Evolutionary conservation across 92 coral and sea anemone species (phyloP).

Genomic region (Umimayanthus chanpuru): DNA sequence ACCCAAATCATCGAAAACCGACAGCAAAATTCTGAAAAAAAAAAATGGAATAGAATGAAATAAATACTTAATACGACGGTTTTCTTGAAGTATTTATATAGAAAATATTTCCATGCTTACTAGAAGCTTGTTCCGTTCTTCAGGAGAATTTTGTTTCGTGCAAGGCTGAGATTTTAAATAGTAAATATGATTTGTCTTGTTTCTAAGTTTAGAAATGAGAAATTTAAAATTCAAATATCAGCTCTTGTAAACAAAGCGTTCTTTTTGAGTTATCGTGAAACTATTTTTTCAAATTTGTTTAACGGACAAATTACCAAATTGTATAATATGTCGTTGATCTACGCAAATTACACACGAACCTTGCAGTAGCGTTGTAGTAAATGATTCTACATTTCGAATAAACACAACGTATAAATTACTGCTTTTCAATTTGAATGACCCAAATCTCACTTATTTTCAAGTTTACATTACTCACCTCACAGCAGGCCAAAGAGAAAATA

Average conservation of each 20-base stretch:
- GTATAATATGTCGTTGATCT: slow-evolving; percentile 2
- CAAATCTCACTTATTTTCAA: not conserved
- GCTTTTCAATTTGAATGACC: not conserved
- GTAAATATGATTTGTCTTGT: not conserved
- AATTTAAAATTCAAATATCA: slow-evolving; percentile 2
- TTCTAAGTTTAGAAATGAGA: slow-evolving; percentile 4
- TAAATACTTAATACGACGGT: slow-evolving; percentile 30
- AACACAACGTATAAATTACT: not conserved
- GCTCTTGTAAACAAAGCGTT: not conserved
- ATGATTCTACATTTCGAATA: not conserved
- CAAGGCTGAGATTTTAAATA: not conserved
- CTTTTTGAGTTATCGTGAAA: not conserved
- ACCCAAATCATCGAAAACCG: not conserved
- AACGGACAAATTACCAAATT: not conserved
- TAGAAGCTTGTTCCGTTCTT: not conserved
- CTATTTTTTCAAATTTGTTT: not conserved
- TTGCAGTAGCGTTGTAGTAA: not conserved
- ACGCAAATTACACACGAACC: slow-evolving; percentile 7
- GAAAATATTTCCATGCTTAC: not conserved
- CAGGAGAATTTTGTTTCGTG: not conserved
- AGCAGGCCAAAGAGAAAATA: not conserved
- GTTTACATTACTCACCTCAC: not conserved
- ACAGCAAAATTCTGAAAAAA: slow-evolving; percentile 25
- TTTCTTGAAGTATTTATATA: slow-evolving; percentile 13
- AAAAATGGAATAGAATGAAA: not conserved